Conservation (phyloP, 2,113 vertebrate species). For the Brachyhypopomus occidentalis region DNA sequence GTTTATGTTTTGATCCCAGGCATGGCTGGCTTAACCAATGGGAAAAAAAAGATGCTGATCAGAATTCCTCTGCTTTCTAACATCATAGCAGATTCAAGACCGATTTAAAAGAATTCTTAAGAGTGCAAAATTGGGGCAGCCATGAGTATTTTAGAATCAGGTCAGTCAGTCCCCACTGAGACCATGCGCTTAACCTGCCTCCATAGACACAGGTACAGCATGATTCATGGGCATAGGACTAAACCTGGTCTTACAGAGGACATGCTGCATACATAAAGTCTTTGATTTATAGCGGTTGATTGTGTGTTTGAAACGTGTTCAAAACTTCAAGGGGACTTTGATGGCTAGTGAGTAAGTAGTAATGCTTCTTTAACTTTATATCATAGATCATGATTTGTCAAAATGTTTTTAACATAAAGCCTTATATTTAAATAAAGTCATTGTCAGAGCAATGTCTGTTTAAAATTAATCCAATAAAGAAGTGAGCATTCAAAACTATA, state of each 20-base stretch:
- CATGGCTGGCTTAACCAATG: not conserved
- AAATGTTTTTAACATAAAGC: too few species aligned
- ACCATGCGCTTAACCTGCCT: not conserved
- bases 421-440: too few species aligned
- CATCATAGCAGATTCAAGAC: conserved; percentile 5
- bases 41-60: not conserved
- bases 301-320: not conserved
- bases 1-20: not conserved
- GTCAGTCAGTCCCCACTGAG: conserved; percentile 36
- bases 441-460: too few species aligned
- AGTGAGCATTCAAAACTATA: not conserved
- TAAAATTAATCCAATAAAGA: too few species aligned
- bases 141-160: conserved; percentile 49
- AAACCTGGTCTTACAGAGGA: conserved; percentile 1
- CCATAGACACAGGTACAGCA: not conserved
- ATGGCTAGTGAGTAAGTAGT: too few species aligned
- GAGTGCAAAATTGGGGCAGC: conserved; percentile 39
- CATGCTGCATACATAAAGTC: not conserved
- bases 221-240: conserved; percentile 6
- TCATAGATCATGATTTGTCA: too few species aligned
- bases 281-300: not conserved
- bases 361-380: too few species aligned
- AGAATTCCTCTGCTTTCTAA: not conserved
- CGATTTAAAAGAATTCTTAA: conserved; percentile 31
- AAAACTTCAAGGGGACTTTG: too few species aligned